Evolutionary conservation across 92 coral and sea anemone species (phyloP).

Genomic region (Siderastrea radians): DNA sequence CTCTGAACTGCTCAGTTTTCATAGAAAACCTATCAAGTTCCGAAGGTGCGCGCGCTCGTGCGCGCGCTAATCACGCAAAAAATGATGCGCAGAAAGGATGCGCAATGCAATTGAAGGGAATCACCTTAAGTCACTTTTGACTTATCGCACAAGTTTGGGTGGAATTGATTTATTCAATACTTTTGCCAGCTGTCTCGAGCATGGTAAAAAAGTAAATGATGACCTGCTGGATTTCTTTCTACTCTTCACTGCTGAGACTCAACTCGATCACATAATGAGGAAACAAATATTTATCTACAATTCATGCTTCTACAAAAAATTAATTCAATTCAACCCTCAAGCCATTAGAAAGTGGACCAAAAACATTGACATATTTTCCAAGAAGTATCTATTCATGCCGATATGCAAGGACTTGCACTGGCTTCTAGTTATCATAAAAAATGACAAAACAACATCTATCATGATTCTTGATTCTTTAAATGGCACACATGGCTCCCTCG

Average conservation of each 20-base stretch:
- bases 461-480: conserved; percentile 25
- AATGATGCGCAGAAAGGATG: too few relatives aligned
- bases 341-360: conserved; percentile 23
- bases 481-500: not conserved
- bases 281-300: conserved; percentile 1
- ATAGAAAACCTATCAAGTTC: too few relatives aligned
- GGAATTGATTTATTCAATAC: too few relatives aligned
- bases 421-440: conserved; percentile 1
- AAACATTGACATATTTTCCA: conserved; percentile 29
- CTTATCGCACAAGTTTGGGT: too few relatives aligned
- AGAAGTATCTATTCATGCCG: conserved; percentile 11
- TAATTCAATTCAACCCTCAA: conserved; percentile 29
- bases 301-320: conserved; percentile 26
- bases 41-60: too few relatives aligned
- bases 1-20: too few relatives aligned
- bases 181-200: not conserved
- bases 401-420: not conserved
- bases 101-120: too few relatives aligned
- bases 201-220: not conserved
- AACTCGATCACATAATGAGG: not conserved
- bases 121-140: too few relatives aligned
- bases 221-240: too few relatives aligned
- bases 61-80: too few relatives aligned
- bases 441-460: not conserved
- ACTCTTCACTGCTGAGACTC: too few relatives aligned